Evolutionary conservation across 2,113 vertebrate species (phyloP), one percentile per base, ranked within the genome.

Genomic region (Struthidea cinerea): DNA sequence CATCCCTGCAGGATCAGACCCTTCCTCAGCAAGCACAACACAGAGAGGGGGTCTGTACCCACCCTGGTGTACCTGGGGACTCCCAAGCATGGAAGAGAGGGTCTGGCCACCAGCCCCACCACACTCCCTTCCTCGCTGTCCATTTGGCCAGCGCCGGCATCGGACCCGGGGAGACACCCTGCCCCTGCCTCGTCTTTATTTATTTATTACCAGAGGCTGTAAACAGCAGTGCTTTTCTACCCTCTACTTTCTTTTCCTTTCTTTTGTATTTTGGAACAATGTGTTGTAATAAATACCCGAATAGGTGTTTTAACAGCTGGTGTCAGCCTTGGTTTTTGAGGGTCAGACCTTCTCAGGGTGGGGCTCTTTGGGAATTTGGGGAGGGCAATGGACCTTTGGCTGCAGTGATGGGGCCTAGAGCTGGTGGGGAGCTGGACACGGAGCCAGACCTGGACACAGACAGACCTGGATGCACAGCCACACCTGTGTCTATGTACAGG

Each of bases 261-360:
- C 96, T 97, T 97, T 97, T 97, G 97, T 97, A 97, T 96, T 96
- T 97, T 96, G 96, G 74, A 97, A 97, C 96, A 94, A 97, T 1
- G 94, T 97, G 96, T 97, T 97, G 97, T 97, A 97, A 97, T 97
- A 97, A 97, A 97, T 95, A 96, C 97, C 97, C 96, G 0, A 94
- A 90, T 97, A 97, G 97, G 93, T 97, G 97, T 97, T 97, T 97
- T 97, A 97, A 97, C 65, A 84, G 89, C 35, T 87, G 85, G 95
- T 96, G 95, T 97, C 79, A 35, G 81, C 80, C 90, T 92, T 94
- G 60, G 46, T 97, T 95, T 95, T 96, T 95, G 63, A 84, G 27
- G 52, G 85, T 41, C 17, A 74, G 47, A 47, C 16, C 55, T 55
- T 60, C 32, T 64, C 30, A 28, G 22, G 56, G 50, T 50, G 79